phyloP scores from a whole-genome alignment of 2,888 invertebrate species.

The Mycalesis mineus region DNA sequence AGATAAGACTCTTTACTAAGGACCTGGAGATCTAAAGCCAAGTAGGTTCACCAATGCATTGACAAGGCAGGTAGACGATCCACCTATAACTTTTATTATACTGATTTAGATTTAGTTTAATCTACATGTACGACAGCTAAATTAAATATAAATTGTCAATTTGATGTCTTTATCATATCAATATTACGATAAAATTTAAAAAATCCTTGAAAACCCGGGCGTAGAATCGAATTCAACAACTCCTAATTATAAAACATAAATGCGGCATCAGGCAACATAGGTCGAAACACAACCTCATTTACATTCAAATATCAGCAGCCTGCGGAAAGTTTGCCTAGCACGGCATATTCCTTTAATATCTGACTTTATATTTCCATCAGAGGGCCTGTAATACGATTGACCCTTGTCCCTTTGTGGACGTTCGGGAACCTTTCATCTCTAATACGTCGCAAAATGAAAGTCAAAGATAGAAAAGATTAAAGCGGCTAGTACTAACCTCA shows the following conservation, averaged over 20 bases:
- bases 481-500: not conserved
- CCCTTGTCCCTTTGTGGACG: conserved; percentile 33
- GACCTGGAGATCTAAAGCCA: too few species aligned
- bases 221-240: too few species aligned
- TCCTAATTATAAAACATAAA: not conserved
- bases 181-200: too few species aligned
- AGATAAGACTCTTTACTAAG: too few species aligned
- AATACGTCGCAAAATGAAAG: conserved; percentile 20
- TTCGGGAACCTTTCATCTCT: conserved; percentile 26
- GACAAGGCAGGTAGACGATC: too few species aligned
- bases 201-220: too few species aligned
- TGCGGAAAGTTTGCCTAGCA: conserved; percentile 24
- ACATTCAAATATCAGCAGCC: conserved; percentile 34
- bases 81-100: too few species aligned
- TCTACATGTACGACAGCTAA: too few species aligned
- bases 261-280: not conserved
- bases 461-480: conserved; percentile 8
- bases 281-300: conserved; percentile 30
- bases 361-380: conserved; percentile 24
- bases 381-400: conserved; percentile 32
- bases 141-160: too few species aligned
- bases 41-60: too few species aligned
- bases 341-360: conserved; percentile 23
- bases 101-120: too few species aligned
- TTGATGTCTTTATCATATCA: too few species aligned